These are phyloP conservation scores for Prochilodus magdalenae DNA, from an alignment of 2,113 vertebrate genomes.

Conservation along the genomic window DNA sequence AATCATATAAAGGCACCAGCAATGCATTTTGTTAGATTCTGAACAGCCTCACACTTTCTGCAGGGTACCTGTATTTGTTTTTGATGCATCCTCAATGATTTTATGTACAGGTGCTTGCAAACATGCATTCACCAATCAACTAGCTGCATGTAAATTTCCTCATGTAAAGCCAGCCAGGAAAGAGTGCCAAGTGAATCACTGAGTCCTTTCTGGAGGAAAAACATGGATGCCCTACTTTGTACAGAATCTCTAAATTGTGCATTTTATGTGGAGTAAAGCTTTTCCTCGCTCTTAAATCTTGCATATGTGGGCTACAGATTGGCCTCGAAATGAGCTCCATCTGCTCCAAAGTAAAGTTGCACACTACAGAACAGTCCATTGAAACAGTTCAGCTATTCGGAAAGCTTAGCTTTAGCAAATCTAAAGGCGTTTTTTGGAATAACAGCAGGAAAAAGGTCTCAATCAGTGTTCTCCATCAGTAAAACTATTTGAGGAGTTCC, in stretches of 20 bases:
- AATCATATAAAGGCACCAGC: too few species aligned
- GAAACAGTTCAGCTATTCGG: neutral
- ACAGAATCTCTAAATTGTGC: neutral
- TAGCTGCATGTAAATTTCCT: too few species aligned
- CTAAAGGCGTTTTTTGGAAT: neutral
- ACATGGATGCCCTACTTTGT: too few species aligned
- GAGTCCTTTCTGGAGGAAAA: too few species aligned
- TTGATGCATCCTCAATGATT: too few species aligned
- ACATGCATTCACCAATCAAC: too few species aligned
- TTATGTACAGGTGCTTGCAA: too few species aligned
- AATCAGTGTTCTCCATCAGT: neutral
- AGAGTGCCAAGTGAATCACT: too few species aligned
- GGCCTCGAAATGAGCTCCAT: neutral
- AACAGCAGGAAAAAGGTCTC: neutral
- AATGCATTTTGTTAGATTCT: too few species aligned
- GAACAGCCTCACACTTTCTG: too few species aligned
- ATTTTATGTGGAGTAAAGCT: neutral
- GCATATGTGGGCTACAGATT: neutral
- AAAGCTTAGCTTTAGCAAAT: neutral
- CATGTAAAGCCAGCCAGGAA: too few species aligned
- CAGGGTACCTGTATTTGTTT: too few species aligned
- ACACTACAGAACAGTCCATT: neutral
- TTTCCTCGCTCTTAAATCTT: neutral
- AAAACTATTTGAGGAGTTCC: neutral
- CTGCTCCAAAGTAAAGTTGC: slow-evolving; percentile 10